phyloP scores from a whole-genome alignment of 1,140 invertebrate genomes.

The Phymastichus coffea region DNA sequence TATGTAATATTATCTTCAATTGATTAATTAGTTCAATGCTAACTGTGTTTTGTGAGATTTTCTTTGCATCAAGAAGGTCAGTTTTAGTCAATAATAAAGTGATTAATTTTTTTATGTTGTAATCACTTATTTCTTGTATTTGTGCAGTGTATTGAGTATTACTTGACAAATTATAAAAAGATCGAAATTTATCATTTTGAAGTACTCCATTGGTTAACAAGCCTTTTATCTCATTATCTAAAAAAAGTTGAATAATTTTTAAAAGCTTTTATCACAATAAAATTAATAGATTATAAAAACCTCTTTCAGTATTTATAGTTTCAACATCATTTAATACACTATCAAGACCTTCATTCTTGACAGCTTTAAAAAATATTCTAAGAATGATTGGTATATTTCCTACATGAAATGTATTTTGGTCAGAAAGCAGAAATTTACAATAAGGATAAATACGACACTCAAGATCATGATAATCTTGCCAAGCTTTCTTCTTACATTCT shows the following conservation, averaged over 20 bases:
- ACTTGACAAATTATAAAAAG: not conserved
- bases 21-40: no score
- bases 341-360: not conserved
- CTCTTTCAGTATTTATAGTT: not conserved
- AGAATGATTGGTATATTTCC: not conserved
- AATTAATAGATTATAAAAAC: not conserved
- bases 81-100: no score
- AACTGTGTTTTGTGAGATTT: not conserved
- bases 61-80: not conserved
- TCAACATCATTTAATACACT: not conserved
- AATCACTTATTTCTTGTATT: no score
- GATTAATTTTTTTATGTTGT: no score
- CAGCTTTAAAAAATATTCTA: not conserved
- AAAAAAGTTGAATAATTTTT: not conserved
- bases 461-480: constrained; percentile 66
- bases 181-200: not conserved
- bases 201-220: not conserved
- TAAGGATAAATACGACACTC: constrained; percentile 66
- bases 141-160: not conserved
- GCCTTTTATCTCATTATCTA: not conserved
- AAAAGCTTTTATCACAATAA: not conserved
- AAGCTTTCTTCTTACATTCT: constrained; percentile 64
- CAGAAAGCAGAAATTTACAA: not conserved
- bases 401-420: constrained; percentile 34
- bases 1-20: not conserved